Conservation (phyloP, 1,140 invertebrate genomes). For the Saxidomus purpurata region DNA sequence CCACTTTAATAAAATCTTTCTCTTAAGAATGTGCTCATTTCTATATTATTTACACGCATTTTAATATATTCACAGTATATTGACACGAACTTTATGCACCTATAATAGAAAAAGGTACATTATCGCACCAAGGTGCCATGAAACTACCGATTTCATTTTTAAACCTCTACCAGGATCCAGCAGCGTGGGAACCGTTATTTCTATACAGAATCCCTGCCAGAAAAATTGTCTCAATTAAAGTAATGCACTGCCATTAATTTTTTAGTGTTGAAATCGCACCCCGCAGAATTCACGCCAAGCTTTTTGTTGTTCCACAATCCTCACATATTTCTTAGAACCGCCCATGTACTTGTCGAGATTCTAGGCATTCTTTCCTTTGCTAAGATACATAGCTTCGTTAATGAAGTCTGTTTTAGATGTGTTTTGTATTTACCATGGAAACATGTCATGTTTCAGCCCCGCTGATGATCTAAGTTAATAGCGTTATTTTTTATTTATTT, state of each 20-base stretch:
- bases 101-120: no score
- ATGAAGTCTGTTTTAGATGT: conserved; percentile 36
- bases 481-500: conserved; percentile 28
- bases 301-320: conserved; percentile 19
- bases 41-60: no score
- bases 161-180: not conserved
- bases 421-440: conserved; percentile 30
- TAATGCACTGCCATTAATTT: conserved; percentile 49
- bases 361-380: conserved; percentile 18
- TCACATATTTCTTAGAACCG: conserved; percentile 31
- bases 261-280: conserved; percentile 28
- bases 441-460: not conserved
- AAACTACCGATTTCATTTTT: not conserved
- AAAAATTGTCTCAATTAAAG: conserved; percentile 49
- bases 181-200: conserved; percentile 37
- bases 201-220: not conserved
- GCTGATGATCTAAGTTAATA: not conserved
- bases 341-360: conserved; percentile 34
- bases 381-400: conserved; percentile 24
- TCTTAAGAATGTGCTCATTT: no score
- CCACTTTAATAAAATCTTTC: no score
- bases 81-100: no score
- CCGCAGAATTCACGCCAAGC: not conserved
- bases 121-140: not conserved
- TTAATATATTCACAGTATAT: no score